Evolutionary conservation across 1,140 invertebrate species (phyloP).

Genomic region (Bombus polaris): DNA sequence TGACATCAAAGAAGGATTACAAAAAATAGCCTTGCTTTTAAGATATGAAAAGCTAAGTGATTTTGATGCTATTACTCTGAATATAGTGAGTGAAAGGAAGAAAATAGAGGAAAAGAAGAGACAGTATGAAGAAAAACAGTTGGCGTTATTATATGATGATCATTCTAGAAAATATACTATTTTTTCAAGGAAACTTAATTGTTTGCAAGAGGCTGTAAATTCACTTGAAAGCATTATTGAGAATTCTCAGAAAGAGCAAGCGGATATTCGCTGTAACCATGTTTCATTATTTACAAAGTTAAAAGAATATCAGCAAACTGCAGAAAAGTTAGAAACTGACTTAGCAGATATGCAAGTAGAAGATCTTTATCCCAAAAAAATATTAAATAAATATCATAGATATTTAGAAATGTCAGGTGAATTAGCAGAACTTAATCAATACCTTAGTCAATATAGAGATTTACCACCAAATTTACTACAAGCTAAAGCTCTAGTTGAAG

Average conservation of each 20-base stretch:
- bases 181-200: slow-evolving; percentile 67
- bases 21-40: slow-evolving; percentile 68
- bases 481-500: slow-evolving; percentile 73
- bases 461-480: slow-evolving; percentile 78
- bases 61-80: slow-evolving; percentile 66
- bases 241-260: slow-evolving; percentile 58
- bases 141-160: slow-evolving; percentile 69
- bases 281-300: slow-evolving; percentile 69
- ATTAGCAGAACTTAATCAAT: slow-evolving; percentile 69
- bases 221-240: slow-evolving; percentile 58
- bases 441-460: slow-evolving; percentile 70
- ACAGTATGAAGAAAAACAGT: slow-evolving; percentile 67
- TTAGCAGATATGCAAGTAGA: slow-evolving; percentile 68
- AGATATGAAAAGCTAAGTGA: slow-evolving; percentile 69
- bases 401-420: slow-evolving; percentile 68
- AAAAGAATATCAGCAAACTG: slow-evolving; percentile 71
- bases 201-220: slow-evolving; percentile 63
- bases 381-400: slow-evolving; percentile 69
- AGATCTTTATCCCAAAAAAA: slow-evolving; percentile 66
- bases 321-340: slow-evolving; percentile 67
- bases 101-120: slow-evolving; percentile 66
- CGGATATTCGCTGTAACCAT: slow-evolving; percentile 62
- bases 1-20: slow-evolving; percentile 68
- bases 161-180: slow-evolving; percentile 66
- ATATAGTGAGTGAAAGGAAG: slow-evolving; percentile 67